Evolutionary conservation across 2,888 invertebrate genomes (phyloP).

Genomic region (Creontiades dilutus): DNA sequence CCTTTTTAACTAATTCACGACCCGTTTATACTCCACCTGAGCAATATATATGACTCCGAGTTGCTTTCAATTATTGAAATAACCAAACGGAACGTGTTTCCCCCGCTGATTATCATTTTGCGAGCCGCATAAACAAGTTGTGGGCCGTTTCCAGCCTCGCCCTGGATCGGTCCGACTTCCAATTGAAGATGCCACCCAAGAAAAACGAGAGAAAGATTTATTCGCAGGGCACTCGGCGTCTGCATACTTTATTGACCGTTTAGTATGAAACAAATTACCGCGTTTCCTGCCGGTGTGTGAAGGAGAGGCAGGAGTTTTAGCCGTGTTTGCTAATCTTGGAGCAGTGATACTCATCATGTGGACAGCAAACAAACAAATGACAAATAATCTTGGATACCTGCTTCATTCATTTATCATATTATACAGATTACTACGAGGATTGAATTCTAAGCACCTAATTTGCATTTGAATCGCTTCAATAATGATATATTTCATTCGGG

Average conservation of each 20-base stretch:
- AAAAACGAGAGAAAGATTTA: slow-evolving; percentile 10
- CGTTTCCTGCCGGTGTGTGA: background rate
- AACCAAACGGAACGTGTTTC: slow-evolving; percentile 7
- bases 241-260: slow-evolving; percentile 8
- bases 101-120: slow-evolving; percentile 2
- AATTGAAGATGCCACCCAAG: slow-evolving; percentile 22
- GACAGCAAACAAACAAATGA: too few species aligned
- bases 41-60: background rate
- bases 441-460: too few species aligned
- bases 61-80: slow-evolving; percentile 14
- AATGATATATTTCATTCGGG: too few species aligned
- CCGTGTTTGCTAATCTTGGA: too few species aligned
- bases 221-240: background rate
- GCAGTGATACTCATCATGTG: too few species aligned
- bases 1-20: slow-evolving; percentile 11
- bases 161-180: slow-evolving; percentile 18
- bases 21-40: background rate
- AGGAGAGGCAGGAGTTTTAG: background rate
- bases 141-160: background rate
- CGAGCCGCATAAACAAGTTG: slow-evolving; percentile 9
- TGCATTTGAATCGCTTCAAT: too few species aligned
- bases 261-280: slow-evolving; percentile 16
- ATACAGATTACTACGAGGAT: too few species aligned
- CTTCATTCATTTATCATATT: too few species aligned
- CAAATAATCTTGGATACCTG: too few species aligned